Evolutionary conservation across 2,797 vertebrate genomes (phyloP).

Genomic region (Amblyopsis hoosieri): DNA sequence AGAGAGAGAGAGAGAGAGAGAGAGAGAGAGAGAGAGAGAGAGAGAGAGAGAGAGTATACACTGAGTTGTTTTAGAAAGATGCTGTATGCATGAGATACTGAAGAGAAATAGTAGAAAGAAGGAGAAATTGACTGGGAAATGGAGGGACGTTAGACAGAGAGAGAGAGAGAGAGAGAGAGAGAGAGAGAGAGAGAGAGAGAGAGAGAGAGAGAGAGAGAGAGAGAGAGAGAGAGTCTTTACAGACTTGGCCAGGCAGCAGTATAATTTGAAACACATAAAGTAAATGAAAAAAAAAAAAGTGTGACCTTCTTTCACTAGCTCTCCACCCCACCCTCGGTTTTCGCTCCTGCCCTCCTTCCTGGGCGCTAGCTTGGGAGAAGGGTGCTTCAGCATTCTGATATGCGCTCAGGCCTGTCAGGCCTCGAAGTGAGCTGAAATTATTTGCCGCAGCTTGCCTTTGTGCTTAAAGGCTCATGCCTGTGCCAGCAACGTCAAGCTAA

Average conservation of each 20-base stretch:
- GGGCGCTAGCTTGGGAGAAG: constrained; percentile 31
- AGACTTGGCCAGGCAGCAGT: constrained; percentile 36
- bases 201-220: constrained; percentile 21
- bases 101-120: neutral
- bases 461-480: constrained; percentile 12
- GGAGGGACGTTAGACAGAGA: constrained; percentile 7
- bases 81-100: neutral
- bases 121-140: neutral
- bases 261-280: constrained; percentile 61
- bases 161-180: neutral
- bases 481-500: constrained; percentile 19
- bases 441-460: constrained; percentile 37
- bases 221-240: constrained; percentile 13
- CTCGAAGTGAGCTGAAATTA: constrained; percentile 40
- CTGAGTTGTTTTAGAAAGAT: neutral
- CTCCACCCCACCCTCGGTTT: constrained; percentile 3
- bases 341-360: constrained; percentile 40
- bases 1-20: constrained; percentile 24
- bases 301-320: constrained; percentile 34
- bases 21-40: neutral
- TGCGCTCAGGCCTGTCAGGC: constrained; percentile 65
- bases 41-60: neutral
- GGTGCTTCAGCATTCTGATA: constrained; percentile 54
- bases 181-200: constrained; percentile 10
- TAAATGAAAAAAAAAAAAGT: constrained; percentile 50